These are phyloP conservation scores for Liopterus haemorrhoidalis DNA, from an alignment of 2,888 invertebrate species.

Conservation along the genomic window DNA sequence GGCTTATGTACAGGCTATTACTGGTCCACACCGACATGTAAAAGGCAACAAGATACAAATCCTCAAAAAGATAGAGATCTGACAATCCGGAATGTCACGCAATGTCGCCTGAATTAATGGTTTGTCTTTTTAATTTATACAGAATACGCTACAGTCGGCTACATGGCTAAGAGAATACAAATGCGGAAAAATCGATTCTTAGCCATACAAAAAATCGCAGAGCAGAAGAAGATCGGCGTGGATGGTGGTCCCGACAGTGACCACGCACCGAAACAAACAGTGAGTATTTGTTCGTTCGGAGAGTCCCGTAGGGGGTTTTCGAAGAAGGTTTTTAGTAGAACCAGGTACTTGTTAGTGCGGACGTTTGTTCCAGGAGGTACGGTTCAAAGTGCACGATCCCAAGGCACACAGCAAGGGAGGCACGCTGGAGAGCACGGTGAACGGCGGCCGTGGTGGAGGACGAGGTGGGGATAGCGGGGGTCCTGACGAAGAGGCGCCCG, in stretches of 20 bases:
- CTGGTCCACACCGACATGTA: no score
- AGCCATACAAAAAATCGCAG: conserved; percentile 85
- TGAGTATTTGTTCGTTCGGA: conserved; percentile 51
- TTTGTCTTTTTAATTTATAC: conserved; percentile 42
- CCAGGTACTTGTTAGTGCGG: conserved; percentile 57
- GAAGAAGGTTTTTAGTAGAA: conserved; percentile 50
- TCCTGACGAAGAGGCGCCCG: conserved; percentile 57
- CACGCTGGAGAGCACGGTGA: conserved; percentile 84
- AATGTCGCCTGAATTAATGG: no score
- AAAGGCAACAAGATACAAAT: no score
- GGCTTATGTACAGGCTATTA: no score
- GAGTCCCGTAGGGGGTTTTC: conserved; percentile 56
- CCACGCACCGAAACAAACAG: conserved; percentile 72
- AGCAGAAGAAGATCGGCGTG: conserved; percentile 82
- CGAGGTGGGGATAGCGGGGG: conserved; percentile 46
- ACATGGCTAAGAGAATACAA: conserved; percentile 95
- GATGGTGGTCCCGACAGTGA: conserved; percentile 70
- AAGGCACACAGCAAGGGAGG: conserved; percentile 91
- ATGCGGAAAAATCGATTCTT: conserved; percentile 91
- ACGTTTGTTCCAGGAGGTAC: conserved; percentile 79
- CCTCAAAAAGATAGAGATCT: no score
- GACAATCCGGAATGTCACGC: no score
- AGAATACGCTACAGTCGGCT: conserved; percentile 98
- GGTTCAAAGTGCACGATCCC: conserved; percentile 91
- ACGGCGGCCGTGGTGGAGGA: conserved; percentile 66